phyloP scores from a whole-genome alignment of 37 sponge, comb jelly and placozoan species.

The Beroe forskalii region DNA sequence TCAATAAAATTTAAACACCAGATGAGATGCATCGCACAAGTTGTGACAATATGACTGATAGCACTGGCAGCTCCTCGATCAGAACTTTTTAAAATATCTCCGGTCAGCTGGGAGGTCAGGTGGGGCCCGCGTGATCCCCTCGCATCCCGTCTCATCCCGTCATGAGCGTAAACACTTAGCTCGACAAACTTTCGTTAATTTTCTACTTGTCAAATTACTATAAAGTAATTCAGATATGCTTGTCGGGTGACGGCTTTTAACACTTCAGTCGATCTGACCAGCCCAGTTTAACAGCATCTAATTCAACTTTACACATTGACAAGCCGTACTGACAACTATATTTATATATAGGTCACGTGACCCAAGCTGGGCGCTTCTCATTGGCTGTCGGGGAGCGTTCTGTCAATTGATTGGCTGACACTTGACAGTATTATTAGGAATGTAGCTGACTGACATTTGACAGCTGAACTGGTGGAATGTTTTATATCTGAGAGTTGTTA shows the following conservation, averaged over 20 bases:
- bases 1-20: conserved; percentile 23
- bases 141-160: neutral
- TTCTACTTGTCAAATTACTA: conserved; percentile 49
- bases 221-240: conserved; percentile 44
- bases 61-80: neutral
- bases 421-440: conserved; percentile 15
- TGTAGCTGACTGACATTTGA: too few relatives aligned
- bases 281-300: conserved; percentile 25
- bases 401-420: conserved; percentile 33
- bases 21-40: conserved; percentile 34
- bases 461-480: too few relatives aligned
- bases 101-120: neutral
- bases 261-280: neutral
- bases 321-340: neutral
- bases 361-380: neutral
- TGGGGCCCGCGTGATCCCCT: too few relatives aligned
- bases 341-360: neutral
- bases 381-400: neutral
- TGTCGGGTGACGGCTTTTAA: neutral
- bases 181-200: conserved; percentile 37
- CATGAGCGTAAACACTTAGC: conserved; percentile 43
- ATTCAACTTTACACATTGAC: conserved; percentile 44
- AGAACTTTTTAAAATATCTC: neutral
- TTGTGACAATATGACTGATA: conserved; percentile 20
- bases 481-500: too few relatives aligned